Percentiles rank a stretch among this genome's conserved stretches.
Conservation (phyloP, 2,113 vertebrate species). For the Amphilophus citrinellus region DNA sequence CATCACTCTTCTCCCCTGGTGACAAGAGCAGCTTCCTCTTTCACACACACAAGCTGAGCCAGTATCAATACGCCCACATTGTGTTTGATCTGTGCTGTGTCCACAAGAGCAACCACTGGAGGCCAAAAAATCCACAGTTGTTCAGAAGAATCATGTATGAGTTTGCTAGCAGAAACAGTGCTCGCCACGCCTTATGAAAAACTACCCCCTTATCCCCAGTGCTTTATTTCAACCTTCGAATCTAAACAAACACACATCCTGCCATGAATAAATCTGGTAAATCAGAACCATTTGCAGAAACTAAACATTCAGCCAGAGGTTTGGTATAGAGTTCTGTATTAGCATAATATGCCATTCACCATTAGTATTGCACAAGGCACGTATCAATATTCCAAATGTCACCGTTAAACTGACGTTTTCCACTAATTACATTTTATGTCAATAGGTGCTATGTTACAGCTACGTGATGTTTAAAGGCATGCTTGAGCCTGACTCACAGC, state of each 20-base stretch:
- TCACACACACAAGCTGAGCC: conserved; percentile 40
- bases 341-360: conserved; percentile 25
- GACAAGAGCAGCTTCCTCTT: conserved; percentile 67
- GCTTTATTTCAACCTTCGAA: background rate
- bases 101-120: background rate
- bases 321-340: background rate
- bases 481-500: background rate
- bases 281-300: conserved; percentile 1
- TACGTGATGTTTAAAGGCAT: background rate
- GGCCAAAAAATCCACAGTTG: background rate
- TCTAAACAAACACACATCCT: background rate
- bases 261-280: background rate
- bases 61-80: conserved; percentile 62
- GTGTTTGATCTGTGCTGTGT: conserved; percentile 56
- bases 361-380: conserved; percentile 6
- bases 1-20: conserved; percentile 38
- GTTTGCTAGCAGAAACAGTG: conserved; percentile 7
- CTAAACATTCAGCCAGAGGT: background rate
- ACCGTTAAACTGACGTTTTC: background rate
- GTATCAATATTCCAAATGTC: conserved; percentile 3
- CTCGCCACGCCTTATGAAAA: conserved; percentile 15
- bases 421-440: background rate
- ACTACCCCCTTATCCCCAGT: background rate
- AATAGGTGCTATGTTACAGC: background rate
- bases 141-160: background rate